Evolutionary conservation across 2,797 vertebrate species (phyloP), one percentile per base, ranked within the genome.

Genomic region (Lepus oiostolus): DNA sequence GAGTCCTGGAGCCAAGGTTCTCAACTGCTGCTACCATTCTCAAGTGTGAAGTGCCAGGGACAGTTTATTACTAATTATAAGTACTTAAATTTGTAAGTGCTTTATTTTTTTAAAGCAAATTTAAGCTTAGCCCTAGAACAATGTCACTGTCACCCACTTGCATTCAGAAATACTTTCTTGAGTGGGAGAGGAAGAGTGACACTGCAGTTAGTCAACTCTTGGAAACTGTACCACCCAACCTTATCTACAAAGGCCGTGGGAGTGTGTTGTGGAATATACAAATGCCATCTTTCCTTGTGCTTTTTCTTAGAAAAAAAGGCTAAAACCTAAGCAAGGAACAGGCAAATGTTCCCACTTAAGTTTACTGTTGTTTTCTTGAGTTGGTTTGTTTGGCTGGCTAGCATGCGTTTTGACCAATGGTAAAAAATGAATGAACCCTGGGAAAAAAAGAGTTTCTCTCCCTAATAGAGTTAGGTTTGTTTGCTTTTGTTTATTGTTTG

Each of bases 101-200:
- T n/a, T 84, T 28, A 2, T 84, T 62, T 30, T 54, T 62, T 67
- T 72, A 67, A 92, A 76, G 58, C 58, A 65, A 32, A 21, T 47
- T 70, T 63, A 84, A 89, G 38, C 35, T 63, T 79, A 42, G 67
- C 60, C 28, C 17, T 60, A 10, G 80, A 65, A 32, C 67, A 54
- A 75, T 24, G 60, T 96, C 74, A 50, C 30, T 65, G 77, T 86
- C 52, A 75, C 50, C 21, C 70, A 85, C 87, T 85, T 38, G 2
- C 32, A 35, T 26, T 22, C 42, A 76, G 52, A 91, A 86, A 83
- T 50, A 35, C n/a, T 70, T 87, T 70, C 52, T 50, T 52, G 68
- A 72, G 52, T 92, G 85, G 76, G 58, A 79, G 60, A 72, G 21
- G 35, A 10, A 52, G 62, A 75, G 28, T 65, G 52, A 72, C 28